Percentiles rank a stretch among this genome's conserved stretches.
Evolutionary conservation across 2,888 invertebrate species (phyloP).

Genomic region (Drosophila ezoana): DNA sequence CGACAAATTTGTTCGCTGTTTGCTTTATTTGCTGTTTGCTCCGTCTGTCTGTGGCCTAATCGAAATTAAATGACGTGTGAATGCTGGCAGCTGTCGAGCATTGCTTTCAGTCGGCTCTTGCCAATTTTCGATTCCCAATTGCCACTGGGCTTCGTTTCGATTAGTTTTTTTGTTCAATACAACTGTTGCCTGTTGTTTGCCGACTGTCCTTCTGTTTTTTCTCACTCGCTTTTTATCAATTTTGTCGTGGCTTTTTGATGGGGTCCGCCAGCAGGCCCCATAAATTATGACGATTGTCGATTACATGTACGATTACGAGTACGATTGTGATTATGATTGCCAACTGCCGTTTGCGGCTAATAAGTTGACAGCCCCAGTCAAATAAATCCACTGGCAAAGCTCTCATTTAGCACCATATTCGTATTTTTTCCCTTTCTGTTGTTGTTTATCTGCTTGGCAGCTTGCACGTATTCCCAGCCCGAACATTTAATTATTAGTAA

Average conservation of each 20-base stretch:
- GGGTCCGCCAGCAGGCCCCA: constrained; percentile 46
- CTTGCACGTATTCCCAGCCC: constrained; percentile 43
- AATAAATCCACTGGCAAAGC: constrained; percentile 11
- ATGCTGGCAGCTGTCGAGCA: constrained; percentile 80
- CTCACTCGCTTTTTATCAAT: constrained; percentile 64
- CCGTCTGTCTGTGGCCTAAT: constrained; percentile 73
- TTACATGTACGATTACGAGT: constrained; percentile 29
- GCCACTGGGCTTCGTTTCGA: constrained; percentile 53
- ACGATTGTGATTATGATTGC: constrained; percentile 47
- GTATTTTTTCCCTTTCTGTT: neutral
- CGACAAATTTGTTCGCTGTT: constrained; percentile 50
- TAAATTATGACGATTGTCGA: constrained; percentile 72
- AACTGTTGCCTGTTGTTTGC: constrained; percentile 45
- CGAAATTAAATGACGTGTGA: constrained; percentile 85
- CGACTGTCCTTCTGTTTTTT: constrained; percentile 20
- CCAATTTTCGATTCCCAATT: constrained; percentile 59
- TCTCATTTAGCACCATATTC: constrained; percentile 2
- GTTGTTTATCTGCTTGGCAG: constrained; percentile 10
- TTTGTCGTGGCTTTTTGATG: constrained; percentile 56
- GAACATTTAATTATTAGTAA: constrained; percentile 53
- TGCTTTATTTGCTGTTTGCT: constrained; percentile 43
- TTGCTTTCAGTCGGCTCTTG: constrained; percentile 53
- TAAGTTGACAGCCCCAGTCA: constrained; percentile 15
- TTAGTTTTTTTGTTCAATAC: constrained; percentile 37
- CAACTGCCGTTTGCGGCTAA: constrained; percentile 59